Evolutionary conservation across 53 echinoderm and acorn worm genomes (phyloP).

Genomic region (Mesocentrotus franciscanus): DNA sequence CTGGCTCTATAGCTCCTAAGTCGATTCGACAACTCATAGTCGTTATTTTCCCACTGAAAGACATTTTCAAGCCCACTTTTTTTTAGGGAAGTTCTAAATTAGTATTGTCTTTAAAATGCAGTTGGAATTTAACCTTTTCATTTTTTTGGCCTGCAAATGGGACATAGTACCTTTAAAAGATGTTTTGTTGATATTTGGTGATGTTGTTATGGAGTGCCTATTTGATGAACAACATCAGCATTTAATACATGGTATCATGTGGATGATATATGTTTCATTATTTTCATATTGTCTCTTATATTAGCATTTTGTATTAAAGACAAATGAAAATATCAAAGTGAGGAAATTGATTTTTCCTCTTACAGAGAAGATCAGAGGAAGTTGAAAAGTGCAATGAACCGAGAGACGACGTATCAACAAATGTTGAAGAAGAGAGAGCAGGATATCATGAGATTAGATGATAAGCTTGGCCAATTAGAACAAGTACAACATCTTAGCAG

Average conservation of each 20-base stretch:
- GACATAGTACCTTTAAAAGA: too few relatives aligned
- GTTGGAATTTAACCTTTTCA: too few relatives aligned
- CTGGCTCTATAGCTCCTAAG: too few relatives aligned
- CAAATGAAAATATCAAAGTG: neutral
- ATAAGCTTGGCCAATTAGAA: slow-evolving; percentile 90
- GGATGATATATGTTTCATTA: neutral
- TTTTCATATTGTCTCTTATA: too few relatives aligned
- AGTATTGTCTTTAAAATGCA: too few relatives aligned
- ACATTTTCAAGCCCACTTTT: too few relatives aligned
- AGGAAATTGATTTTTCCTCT: neutral
- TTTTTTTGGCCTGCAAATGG: too few relatives aligned
- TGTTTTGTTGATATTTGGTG: neutral
- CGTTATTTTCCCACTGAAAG: too few relatives aligned
- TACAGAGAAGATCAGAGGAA: slow-evolving; percentile 67
- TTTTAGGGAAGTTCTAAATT: too few relatives aligned
- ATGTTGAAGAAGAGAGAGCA: slow-evolving; percentile 95
- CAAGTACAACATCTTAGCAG: slow-evolving; percentile 84
- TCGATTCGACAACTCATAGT: too few relatives aligned
- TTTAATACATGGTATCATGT: neutral
- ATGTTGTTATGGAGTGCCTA: neutral
- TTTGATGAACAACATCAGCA: neutral
- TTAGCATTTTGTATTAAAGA: too few relatives aligned
- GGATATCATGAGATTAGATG: slow-evolving; percentile 94
- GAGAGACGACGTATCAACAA: slow-evolving; percentile 93
- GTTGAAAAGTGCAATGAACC: slow-evolving; percentile 83